Evolutionary conservation across 2,113 vertebrate species (phyloP), one percentile per base, ranked within the genome.

Genomic region (Ascaphus truei): DNA sequence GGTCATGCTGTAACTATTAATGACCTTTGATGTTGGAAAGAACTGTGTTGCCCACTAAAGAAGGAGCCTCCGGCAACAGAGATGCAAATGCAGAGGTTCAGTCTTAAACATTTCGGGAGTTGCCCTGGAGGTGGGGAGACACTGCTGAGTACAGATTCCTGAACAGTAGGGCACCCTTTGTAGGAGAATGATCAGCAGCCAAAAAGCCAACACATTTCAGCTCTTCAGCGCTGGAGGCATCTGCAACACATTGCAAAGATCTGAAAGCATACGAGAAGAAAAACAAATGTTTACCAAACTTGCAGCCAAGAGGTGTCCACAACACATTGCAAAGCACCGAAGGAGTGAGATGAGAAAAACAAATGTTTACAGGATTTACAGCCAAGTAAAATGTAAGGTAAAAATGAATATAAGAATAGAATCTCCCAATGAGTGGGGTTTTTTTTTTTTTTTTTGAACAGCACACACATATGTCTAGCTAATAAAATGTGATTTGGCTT

Each of bases 401-500:
- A n/a, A n/a, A n/a, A 18, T 25, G 3, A 26, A 12, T 66, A 66
- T 55, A 68, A 45, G 57, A 68, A 68, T 56, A 47, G 39, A 39
- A 27, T 15, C 43, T 34, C 34, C 50, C 25, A 30, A 51, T 66
- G 36, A 56, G 23, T n/a, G n/a, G n/a, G n/a, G n/a, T n/a, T 55
- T 57, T 68, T 25, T 68, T 68, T 29, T 57, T 31, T 25, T 33
- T 41, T 34, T 36, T 41, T 48, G 39, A 31, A 50, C 29, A 34
- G 41, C 39, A 36, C 39, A 68, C 37, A 68, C 39, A 68, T 39
- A 59, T 68, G 64, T 39, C 64, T 68, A 20, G 33, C 55, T 47
- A 68, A 68, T 68, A 59, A 68, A 50, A 48, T 48, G 48, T 59
- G 26, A 68, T 59, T 58, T 59, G 65, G 65, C 55, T 68, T 36